Percentiles rank a stretch among this genome's conserved stretches.
Conservation (phyloP, 2,888 invertebrate species). For the Tortrix viridana region DNA sequence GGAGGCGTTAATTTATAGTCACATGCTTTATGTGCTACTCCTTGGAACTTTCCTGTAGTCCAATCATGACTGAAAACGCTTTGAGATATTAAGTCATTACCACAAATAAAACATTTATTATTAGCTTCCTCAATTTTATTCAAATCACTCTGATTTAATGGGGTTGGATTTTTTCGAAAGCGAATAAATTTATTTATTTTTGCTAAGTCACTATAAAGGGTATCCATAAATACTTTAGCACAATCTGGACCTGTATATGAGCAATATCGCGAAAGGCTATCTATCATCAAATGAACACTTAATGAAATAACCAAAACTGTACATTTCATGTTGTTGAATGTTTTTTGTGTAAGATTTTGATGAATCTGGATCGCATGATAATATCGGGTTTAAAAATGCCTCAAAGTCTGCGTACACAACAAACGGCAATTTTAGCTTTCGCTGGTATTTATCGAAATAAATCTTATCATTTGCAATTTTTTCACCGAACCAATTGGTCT, state of each 20-base stretch:
- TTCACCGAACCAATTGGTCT: conserved; percentile 4
- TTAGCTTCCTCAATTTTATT: background rate
- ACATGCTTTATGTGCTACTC: conserved; percentile 27
- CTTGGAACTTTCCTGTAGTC: conserved; percentile 7
- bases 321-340: conserved; percentile 40
- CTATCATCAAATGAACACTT: conserved; percentile 9
- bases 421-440: conserved; percentile 40
- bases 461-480: conserved; percentile 33
- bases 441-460: conserved; percentile 39
- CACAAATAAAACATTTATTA: conserved; percentile 13
- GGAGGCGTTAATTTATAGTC: conserved; percentile 14
- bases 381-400: conserved; percentile 44
- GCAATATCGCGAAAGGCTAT: background rate
- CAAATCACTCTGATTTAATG: background rate
- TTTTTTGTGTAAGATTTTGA: conserved; percentile 43
- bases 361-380: conserved; percentile 42
- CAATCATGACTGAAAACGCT: conserved; percentile 5
- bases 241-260: background rate
- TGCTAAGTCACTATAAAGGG: background rate
- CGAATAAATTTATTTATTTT: background rate
- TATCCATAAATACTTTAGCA: background rate
- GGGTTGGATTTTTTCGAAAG: conserved; percentile 4
- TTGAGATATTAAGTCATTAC: background rate
- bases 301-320: conserved; percentile 4
- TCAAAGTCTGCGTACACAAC: conserved; percentile 46